Evolutionary conservation across 2,888 invertebrate genomes (phyloP).

Genomic region (Pristionchus japonicus): DNA sequence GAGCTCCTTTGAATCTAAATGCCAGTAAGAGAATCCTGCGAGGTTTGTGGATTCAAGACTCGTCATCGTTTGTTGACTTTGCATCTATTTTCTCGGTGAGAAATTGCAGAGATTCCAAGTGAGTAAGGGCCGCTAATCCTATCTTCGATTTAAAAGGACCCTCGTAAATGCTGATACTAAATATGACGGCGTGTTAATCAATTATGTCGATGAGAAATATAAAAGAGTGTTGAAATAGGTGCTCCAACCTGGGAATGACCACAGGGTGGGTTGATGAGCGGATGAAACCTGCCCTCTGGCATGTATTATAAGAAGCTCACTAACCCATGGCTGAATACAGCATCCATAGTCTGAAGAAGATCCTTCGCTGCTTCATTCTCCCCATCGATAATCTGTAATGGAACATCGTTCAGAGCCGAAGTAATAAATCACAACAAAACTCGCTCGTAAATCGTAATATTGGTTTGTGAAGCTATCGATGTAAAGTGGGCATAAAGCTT

Average conservation of each 20-base stretch:
- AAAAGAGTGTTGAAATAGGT: no score
- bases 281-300: no score
- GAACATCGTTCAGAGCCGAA: no score
- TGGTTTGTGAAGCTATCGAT: no score
- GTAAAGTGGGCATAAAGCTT: no score
- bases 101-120: background rate
- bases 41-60: background rate
- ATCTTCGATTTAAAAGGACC: background rate
- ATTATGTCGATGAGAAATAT: no score
- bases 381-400: constrained; percentile 55
- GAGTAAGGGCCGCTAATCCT: background rate
- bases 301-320: background rate
- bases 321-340: constrained; percentile 66
- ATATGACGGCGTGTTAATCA: no score
- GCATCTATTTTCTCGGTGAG: background rate
- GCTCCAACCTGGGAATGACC: no score
- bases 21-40: background rate
- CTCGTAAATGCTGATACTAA: no score
- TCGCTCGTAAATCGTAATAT: background rate
- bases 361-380: constrained; percentile 52
- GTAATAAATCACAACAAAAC: background rate
- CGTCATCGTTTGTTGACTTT: background rate
- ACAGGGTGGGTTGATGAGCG: no score
- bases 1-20: no score
- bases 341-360: constrained; percentile 61